A percentile compares a stretch with the other conserved stretches of the same genome.
These are phyloP conservation scores for Diadromus collaris DNA, from an alignment of 2,888 invertebrate species.

Conservation along the genomic window DNA sequence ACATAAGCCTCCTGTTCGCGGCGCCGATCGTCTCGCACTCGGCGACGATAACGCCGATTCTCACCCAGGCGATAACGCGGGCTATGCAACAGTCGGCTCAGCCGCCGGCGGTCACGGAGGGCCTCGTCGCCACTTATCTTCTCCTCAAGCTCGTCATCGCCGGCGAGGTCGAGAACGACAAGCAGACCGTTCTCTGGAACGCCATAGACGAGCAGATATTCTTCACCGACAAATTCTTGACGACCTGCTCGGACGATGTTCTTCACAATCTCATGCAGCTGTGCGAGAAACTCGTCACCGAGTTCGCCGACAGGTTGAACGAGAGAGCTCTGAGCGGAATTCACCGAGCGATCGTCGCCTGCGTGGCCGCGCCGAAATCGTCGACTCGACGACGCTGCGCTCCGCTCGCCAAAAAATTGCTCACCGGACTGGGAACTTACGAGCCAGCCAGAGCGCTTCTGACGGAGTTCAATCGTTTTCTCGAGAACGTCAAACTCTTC, in stretches of 20 bases:
- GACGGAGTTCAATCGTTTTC: conserved; percentile 84
- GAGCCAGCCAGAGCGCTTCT: conserved; percentile 85
- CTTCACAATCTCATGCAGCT: conserved; percentile 87
- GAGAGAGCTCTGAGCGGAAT: conserved; percentile 84
- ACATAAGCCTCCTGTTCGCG: conserved; percentile 86
- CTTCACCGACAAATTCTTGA: conserved; percentile 90
- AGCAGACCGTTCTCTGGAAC: conserved; percentile 84
- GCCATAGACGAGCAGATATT: conserved; percentile 89
- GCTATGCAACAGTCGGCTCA: conserved; percentile 89
- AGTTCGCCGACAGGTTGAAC: conserved; percentile 86
- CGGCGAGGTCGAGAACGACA: conserved; percentile 80
- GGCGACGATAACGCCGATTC: conserved; percentile 81
- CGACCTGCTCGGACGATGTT: conserved; percentile 87
- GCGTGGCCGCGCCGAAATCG: conserved; percentile 84
- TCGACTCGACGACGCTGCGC: conserved; percentile 85
- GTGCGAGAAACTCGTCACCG: conserved; percentile 86
- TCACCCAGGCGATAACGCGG: conserved; percentile 88
- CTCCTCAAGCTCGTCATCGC: conserved; percentile 84
- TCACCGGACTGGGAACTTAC: conserved; percentile 83
- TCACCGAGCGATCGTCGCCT: conserved; percentile 87
- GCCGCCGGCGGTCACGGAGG: conserved; percentile 86
- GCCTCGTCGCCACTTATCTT: conserved; percentile 86
- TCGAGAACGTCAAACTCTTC: conserved; percentile 84
- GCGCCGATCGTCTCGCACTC: conserved; percentile 68
- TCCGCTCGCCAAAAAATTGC: conserved; percentile 83